Evolutionary conservation across 2,113 vertebrate genomes (phyloP), one percentile per base, ranked within the genome.

Genomic region (Limanda limanda): DNA sequence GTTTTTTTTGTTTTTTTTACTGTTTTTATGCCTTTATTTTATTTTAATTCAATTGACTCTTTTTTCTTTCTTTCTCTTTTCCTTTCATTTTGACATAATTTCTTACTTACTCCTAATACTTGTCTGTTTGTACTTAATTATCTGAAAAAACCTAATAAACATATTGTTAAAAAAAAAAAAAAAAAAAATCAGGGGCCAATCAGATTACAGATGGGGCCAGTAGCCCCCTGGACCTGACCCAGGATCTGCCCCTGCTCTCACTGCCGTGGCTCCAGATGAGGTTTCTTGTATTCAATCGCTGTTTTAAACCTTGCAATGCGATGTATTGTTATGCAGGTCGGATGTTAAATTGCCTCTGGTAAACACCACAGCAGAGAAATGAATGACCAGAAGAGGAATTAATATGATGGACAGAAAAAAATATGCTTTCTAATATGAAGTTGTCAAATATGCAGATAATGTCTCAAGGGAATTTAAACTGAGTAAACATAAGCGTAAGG

Each of bases 381-480:
- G 56, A 77, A 48, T 75, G 14, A 7, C 17, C 47, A 64, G 21
- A 35, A 31, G 52, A 72, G 59, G 61, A 82, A 24, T 73, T 55
- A 74, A 68, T 71, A 79, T 60, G 72, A 84, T 60, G 13, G 85
- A 86, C 81, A 74, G 71, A 54, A 20, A 82, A 31, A 31, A 69
- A 72, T 76, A 73, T 81, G 60, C 18, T 81, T 74, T 71, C 35
- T 59, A 79, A 74, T 82, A 67, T 69, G 61, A 67, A 74, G 59
- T 70, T 86, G 51, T 54, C 51, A 54, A 54, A 54, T 54, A 54
- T 54, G 20, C 8, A 54, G 7, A 54, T 54, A 9, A 10, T 21
- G 51, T 10, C 51, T 54, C 70, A 67, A 59, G 51, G 72, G 51
- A 77, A 52, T 66, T 11, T 7, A 55, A 47, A 56, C 48, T 6